Evolutionary conservation across 2,113 vertebrate genomes (phyloP), one percentile per base, ranked within the genome.

Genomic region (Percopsis transmontana): DNA sequence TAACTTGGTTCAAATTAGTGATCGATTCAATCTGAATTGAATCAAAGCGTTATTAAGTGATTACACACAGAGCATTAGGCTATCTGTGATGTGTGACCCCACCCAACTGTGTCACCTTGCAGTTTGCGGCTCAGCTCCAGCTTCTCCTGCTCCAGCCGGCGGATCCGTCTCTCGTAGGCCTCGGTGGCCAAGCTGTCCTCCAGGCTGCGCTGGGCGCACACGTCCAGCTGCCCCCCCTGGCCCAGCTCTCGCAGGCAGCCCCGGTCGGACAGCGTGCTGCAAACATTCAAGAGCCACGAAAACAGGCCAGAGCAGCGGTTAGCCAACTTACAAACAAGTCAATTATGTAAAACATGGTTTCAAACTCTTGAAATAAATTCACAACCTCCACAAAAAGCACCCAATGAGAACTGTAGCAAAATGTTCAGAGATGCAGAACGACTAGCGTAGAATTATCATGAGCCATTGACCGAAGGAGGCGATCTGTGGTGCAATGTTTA

Each of bases 111-210:
- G 59, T 67, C 88, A 99, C 97, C 97, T 92, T 98, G 96, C 63
- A 99, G 91, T 76, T 99, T 99, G 82, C 97, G 94, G 85, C 93
- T 94, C 50, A 99, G 95, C 87, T 99, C 97, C 60, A 95, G 80
- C 72, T 98, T 99, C 78, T 99, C 96, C 80, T 99, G 96, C 72
- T 99, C 97, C 57, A 99, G 91, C 5, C 96, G 94, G 19, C 94
- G 93, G 82, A 99, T 97, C 85, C 97, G 94, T 70, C 97, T 93
- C 84, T 99, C 97, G 40, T 99, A 99, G 54, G 96, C 97, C 85
- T 99, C 97, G 0, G 95, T 93, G 19, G 96, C 96, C 84, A 99
- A 90, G 80, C 93, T 98, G 67, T 98, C 96, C 72, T 99, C 95
- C 68, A 98, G 85, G 67, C 94, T 91, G 64, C 95, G 92, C 85